A percentile compares a stretch with the other conserved stretches of the same genome.
These are phyloP conservation scores for Otis tarda DNA, from an alignment of 2,113 vertebrate species.

Conservation along the genomic window DNA sequence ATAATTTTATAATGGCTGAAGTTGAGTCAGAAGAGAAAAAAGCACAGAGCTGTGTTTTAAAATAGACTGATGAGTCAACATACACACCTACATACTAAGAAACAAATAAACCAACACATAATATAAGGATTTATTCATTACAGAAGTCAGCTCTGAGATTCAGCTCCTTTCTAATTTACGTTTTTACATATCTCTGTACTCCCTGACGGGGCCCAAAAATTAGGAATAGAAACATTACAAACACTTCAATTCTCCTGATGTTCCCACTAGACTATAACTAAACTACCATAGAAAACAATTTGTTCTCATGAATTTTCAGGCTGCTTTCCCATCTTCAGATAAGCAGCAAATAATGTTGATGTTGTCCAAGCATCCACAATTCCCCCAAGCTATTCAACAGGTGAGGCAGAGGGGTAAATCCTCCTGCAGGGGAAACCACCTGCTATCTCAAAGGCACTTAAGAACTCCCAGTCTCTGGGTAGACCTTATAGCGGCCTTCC, in stretches of 20 bases:
- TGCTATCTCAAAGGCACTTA: background rate
- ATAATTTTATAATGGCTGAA: background rate
- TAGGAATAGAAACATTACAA: background rate
- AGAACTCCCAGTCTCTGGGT: background rate
- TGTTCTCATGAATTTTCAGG: background rate
- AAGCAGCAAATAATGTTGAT: background rate
- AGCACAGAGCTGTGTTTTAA: background rate
- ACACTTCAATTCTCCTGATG: background rate
- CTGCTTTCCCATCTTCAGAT: background rate
- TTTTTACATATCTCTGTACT: background rate
- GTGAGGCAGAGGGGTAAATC: background rate
- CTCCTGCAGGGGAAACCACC: background rate
- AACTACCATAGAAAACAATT: background rate
- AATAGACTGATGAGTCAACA: slow-evolving; percentile 34
- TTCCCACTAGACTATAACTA: background rate
- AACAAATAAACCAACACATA: slow-evolving; percentile 19
- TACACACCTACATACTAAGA: background rate
- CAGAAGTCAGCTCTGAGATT: background rate
- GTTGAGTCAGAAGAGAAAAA: background rate
- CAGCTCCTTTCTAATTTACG: background rate
- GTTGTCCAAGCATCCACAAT: background rate
- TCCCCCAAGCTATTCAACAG: background rate
- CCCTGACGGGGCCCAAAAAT: background rate
- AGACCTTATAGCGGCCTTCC: too few species aligned
- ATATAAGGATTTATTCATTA: background rate